Conservation (phyloP, 2,888 invertebrate species). For the Dicranocentrus wangi region DNA sequence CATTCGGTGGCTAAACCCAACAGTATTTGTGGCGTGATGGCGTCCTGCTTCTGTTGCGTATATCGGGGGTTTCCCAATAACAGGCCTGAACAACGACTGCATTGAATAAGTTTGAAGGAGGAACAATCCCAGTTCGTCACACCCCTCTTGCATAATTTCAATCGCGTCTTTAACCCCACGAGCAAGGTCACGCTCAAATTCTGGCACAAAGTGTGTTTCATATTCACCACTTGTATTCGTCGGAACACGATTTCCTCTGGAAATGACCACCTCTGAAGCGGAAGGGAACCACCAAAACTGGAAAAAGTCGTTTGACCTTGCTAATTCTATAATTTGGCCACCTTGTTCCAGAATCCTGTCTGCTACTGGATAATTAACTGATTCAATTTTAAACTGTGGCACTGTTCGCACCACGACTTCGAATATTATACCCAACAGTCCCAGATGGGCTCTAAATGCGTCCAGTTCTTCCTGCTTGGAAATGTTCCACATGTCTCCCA, state of each 20-base stretch:
- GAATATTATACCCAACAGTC: conserved; percentile 54
- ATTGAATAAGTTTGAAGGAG: conserved; percentile 36
- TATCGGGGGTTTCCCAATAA: conserved; percentile 50
- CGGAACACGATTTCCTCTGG: conserved; percentile 22
- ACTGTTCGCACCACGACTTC: conserved; percentile 45
- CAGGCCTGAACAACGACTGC: conserved; percentile 33
- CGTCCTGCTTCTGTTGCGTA: conserved; percentile 36
- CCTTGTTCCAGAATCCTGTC: conserved; percentile 27
- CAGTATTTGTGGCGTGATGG: conserved; percentile 13
- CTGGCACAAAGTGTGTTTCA: conserved; percentile 42
- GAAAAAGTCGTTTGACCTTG: conserved; percentile 19
- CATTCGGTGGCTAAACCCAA: conserved; percentile 39
- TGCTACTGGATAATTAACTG: conserved; percentile 18
- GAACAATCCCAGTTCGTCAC: conserved; percentile 21
- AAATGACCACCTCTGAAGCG: conserved; percentile 37
- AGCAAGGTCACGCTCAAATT: conserved; percentile 8
- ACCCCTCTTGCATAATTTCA: conserved; percentile 32
- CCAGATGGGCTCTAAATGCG: conserved; percentile 51
- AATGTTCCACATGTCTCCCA: conserved; percentile 44
- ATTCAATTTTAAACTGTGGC: conserved; percentile 50
- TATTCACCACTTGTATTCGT: conserved; percentile 22
- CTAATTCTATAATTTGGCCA: neutral
- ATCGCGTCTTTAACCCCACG: neutral
- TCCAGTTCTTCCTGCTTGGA: conserved; percentile 22
- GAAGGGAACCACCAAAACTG: conserved; percentile 64